Base-by-base conservation (phyloP, 2,797 vertebrate genomes). In the Cossypha niveicapilla region DNA sequence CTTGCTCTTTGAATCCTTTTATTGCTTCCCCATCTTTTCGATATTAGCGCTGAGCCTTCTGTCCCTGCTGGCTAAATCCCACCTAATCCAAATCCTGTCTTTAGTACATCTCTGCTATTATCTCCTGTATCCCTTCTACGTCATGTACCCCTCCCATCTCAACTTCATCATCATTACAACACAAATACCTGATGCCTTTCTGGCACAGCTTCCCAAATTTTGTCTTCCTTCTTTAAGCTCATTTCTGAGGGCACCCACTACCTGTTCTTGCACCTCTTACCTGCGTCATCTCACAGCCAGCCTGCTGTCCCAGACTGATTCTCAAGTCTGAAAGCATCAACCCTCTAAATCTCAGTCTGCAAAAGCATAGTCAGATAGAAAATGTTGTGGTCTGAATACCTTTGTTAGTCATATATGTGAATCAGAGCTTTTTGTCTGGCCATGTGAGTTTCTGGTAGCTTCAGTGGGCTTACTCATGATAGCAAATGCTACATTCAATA, bases 381-480 rank as follows among this genome's bases (percentile, higher is more conserved):
- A 81, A 54, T 48, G 37, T 88, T 92, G 83, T 82, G 44, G 23
- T n/a, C 56, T 65, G 56, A 86, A 56, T 70, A 67, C 77, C 79
- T 91, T 88, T 77, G 76, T 88, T 79, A 88, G 73, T 88, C 78
- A 89, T 85, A 71, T 22, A 89, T 39, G 65, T 77, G 81, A 93
- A 91, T 93, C 74, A 93, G 62, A 91, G 57, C 53, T 74, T 94
- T 92, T 91, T 88, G 54, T 89, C 53, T 7, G 27, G 50, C 70
- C 70, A 37, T 63, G 81, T 92, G 93, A 92, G 87, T 54, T 92
- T 67, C 94, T 92, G 73, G 89, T 83, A 86, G 89, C 68, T 95
- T 95, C 93, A 84, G 42, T 62, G 62, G 50, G 86, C 61, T 92
- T 92, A 48, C 42, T 85, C 92, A 89, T 82, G 75, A 80, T 35